Base-by-base conservation (phyloP, 1,140 invertebrate species). In the Cherax quadricarinatus region DNA sequence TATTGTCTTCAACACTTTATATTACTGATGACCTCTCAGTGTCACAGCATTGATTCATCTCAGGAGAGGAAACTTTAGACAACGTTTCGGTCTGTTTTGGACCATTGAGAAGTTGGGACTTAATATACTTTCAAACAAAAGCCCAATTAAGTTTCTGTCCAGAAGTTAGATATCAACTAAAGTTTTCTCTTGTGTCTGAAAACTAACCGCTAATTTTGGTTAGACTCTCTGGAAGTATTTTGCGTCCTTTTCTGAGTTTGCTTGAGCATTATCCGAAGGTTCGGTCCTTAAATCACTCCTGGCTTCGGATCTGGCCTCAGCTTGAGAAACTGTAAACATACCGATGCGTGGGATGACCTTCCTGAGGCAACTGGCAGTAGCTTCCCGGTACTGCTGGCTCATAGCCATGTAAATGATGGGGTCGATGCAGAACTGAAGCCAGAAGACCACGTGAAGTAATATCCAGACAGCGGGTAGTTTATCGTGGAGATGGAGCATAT, bases 381-480 rank as follows among this genome's bases (percentile, higher is more conserved):
- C 92, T 21, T 48, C 30, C n/a, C 92, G 87, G 83, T 93, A 93
- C 70, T 89, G 83, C 51, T 60, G 49, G 70, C 88, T 90, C 30
- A 85, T 86, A n/a, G 75, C 41, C 30, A 93, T 73, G 73, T 89
- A 93, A 24, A 93, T 51, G 2, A 90, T 73, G 21, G 92, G 92
- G 41, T 93, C 92, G 21, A 93, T 24, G 51, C 92, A 87, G 57
- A 86, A 85, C 78, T 92, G 91, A 14, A 88, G 70, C 87, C 87
- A 93, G 84, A 93, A 93, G 57, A 93, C 78, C 18, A 91, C 84
- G 53, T 93, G 92, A 4, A 93, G 79, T 30, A 93, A 51, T 51
- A 93, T 84, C 92, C 92, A 93, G 49, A 79, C 18, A 3, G 24
- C 24, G 5, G 88, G 92, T 48, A 83, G 53, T 18, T 62, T 49